A percentile compares a stretch with the other conserved stretches of the same genome.
phyloP scores from a whole-genome alignment of 2,888 invertebrate genomes.

The Ormyrus rosae region DNA sequence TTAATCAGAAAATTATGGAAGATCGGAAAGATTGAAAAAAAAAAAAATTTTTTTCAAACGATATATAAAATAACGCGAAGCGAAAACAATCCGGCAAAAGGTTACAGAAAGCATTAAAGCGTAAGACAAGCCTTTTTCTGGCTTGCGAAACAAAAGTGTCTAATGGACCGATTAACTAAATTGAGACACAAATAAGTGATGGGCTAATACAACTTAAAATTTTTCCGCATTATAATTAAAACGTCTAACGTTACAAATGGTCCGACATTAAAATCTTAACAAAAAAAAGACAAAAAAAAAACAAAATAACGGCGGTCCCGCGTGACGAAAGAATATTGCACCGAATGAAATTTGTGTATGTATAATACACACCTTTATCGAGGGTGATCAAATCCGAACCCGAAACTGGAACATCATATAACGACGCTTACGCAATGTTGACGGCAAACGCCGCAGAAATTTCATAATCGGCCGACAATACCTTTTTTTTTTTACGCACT shows the following conservation, averaged over 20 bases:
- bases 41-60: too few relatives aligned
- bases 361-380: neutral
- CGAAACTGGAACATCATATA: conserved; percentile 32
- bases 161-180: neutral
- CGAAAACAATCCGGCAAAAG: too few relatives aligned
- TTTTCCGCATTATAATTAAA: too few relatives aligned
- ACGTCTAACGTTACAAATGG: too few relatives aligned
- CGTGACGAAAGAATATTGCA: conserved; percentile 4
- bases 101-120: neutral
- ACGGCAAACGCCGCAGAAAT: conserved; percentile 10
- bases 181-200: neutral
- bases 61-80: too few relatives aligned
- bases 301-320: neutral
- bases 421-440: conserved; percentile 23
- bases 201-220: neutral
- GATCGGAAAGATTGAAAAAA: too few relatives aligned
- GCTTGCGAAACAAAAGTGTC: neutral
- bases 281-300: neutral
- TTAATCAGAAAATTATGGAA: too few relatives aligned
- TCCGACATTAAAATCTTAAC: too few relatives aligned
- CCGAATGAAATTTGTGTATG: neutral
- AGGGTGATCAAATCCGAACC: neutral
- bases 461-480: conserved; percentile 4
- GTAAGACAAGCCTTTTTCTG: neutral
- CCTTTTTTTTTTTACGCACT: conserved; percentile 1